Evolutionary conservation across 1,140 invertebrate species (phyloP).

Genomic region (Drosophila repleta): DNA sequence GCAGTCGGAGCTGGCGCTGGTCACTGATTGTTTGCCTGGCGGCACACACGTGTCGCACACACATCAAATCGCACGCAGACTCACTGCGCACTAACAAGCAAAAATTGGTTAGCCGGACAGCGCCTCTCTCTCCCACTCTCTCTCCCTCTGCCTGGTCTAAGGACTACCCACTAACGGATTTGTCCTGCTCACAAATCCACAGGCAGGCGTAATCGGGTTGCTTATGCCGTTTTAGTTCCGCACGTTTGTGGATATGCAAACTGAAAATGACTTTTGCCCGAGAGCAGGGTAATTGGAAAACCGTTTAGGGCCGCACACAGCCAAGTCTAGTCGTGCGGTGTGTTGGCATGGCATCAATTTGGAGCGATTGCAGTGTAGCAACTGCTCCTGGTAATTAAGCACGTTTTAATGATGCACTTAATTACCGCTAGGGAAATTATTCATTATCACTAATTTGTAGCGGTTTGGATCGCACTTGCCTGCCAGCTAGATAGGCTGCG

Average conservation of each 20-base stretch:
- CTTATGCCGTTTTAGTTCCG: conserved; percentile 40
- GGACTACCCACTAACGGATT: conserved; percentile 2
- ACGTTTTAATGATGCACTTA: conserved; percentile 75
- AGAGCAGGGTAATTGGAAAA: conserved; percentile 66
- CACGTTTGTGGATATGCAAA: conserved; percentile 67
- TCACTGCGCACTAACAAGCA: conserved; percentile 1
- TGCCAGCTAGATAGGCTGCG: background rate
- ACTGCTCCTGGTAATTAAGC: conserved; percentile 44
- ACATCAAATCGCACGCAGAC: conserved; percentile 22
- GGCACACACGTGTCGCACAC: conserved; percentile 36
- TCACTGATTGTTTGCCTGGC: conserved; percentile 43
- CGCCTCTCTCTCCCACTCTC: background rate
- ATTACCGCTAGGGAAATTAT: conserved; percentile 74
- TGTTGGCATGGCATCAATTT: conserved; percentile 50
- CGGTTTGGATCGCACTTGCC: conserved; percentile 35
- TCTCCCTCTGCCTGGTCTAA: too few species aligned
- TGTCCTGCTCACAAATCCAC: conserved; percentile 27
- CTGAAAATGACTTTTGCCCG: conserved; percentile 74
- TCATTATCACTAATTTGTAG: conserved; percentile 75
- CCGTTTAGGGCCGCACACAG: conserved; percentile 52
- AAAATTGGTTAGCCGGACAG: conserved; percentile 6
- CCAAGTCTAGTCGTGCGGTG: background rate
- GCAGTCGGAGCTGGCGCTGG: conserved; percentile 7
- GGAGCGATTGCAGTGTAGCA: conserved; percentile 12
- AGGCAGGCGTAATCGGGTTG: conserved; percentile 40